Percentiles rank a stretch among this genome's conserved stretches.
These are phyloP conservation scores for Ia io DNA, from an alignment of 2,113 vertebrate genomes.

Conservation along the genomic window DNA sequence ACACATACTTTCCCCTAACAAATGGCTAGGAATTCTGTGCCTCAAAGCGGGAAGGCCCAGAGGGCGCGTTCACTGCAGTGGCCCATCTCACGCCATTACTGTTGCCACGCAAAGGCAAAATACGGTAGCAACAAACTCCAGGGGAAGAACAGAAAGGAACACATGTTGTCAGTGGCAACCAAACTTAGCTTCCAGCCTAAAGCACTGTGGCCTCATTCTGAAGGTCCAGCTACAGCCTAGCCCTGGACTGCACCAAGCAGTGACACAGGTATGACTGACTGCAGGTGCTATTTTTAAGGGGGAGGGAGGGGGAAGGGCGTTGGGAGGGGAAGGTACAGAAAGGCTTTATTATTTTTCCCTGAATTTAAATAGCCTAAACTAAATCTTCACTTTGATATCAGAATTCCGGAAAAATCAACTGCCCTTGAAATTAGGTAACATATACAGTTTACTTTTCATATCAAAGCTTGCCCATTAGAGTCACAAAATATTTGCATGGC, in stretches of 20 bases:
- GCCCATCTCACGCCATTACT: neutral
- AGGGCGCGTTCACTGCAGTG: neutral
- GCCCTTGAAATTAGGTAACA: neutral
- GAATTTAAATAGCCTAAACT: constrained; percentile 41
- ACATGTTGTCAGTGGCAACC: neutral
- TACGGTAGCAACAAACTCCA: neutral
- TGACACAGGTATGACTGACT: neutral
- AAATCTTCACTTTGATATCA: constrained; percentile 43
- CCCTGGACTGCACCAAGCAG: neutral
- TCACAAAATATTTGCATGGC: neutral
- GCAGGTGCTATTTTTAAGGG: constrained; percentile 20
- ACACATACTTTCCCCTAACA: neutral
- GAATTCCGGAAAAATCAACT: constrained; percentile 40
- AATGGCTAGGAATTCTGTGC: neutral
- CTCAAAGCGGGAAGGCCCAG: neutral
- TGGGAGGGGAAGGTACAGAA: neutral
- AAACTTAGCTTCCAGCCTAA: neutral
- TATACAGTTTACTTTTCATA: constrained; percentile 2
- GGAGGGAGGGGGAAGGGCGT: neutral
- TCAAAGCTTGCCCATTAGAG: constrained; percentile 5
- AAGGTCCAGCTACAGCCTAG: neutral
- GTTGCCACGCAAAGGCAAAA: constrained; percentile 1
- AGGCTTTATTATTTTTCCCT: neutral
- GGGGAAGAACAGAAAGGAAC: neutral
- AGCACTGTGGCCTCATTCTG: constrained; percentile 50